Percentiles rank a stretch among this genome's conserved stretches.
Evolutionary conservation across 1,140 invertebrate genomes (phyloP).

Genomic region (Asbolus verrucosus): DNA sequence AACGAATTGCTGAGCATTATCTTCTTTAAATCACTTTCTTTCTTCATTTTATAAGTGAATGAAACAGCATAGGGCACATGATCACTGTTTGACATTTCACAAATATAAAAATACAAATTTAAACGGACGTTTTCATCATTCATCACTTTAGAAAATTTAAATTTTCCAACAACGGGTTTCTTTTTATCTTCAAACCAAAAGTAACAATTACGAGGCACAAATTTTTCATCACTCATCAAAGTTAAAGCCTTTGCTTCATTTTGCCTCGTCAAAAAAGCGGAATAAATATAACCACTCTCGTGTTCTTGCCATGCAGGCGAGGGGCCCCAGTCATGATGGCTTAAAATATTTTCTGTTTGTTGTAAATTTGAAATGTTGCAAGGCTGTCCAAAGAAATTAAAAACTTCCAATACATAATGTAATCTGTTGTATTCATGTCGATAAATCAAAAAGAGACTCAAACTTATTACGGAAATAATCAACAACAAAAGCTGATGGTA

Average conservation of each 20-base stretch:
- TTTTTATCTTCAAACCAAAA: constrained; percentile 68
- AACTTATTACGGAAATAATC: constrained; percentile 73
- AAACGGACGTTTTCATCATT: constrained; percentile 62
- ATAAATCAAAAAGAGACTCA: constrained; percentile 79
- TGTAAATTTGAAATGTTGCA: constrained; percentile 66
- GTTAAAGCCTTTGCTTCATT: constrained; percentile 67
- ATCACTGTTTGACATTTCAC: constrained; percentile 64
- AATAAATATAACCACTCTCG: constrained; percentile 69
- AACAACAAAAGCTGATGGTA: constrained; percentile 79
- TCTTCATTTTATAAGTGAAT: constrained; percentile 67
- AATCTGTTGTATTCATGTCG: constrained; percentile 82
- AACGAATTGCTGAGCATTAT: constrained; percentile 68
- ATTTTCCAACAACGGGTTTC: constrained; percentile 68
- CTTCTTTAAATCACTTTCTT: constrained; percentile 65
- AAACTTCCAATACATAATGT: constrained; percentile 79
- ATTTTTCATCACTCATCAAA: constrained; percentile 64
- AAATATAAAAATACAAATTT: constrained; percentile 67
- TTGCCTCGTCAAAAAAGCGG: constrained; percentile 68
- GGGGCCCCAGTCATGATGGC: constrained; percentile 62
- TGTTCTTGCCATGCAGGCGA: constrained; percentile 61
- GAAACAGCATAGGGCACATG: constrained; percentile 68
- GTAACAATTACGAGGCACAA: constrained; percentile 67
- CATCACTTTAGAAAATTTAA: constrained; percentile 63
- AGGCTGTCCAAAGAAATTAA: constrained; percentile 81
- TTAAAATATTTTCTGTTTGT: constrained; percentile 65